Conservation (phyloP, 1,140 invertebrate species). For the Heterodera schachtii region DNA sequence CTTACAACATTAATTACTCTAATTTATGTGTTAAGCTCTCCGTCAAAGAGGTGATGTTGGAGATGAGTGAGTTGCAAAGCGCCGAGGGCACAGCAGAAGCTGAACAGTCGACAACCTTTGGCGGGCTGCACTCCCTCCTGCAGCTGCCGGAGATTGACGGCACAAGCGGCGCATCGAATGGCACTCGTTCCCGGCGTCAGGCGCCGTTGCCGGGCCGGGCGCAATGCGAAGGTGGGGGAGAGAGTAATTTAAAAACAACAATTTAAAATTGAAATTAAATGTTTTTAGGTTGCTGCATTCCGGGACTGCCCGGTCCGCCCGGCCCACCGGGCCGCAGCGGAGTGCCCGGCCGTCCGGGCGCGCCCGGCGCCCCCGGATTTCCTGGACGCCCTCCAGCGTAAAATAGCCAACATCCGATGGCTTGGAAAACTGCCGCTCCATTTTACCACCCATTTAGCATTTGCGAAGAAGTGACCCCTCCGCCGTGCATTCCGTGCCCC, state of each 20-base stretch:
- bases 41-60: constrained; percentile 64
- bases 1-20: too few species aligned
- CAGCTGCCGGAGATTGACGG: constrained; percentile 18
- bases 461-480: constrained; percentile 64
- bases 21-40: constrained; percentile 58
- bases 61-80: constrained; percentile 59
- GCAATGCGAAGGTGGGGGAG: constrained; percentile 47
- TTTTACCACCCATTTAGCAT: too few species aligned
- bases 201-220: constrained; percentile 9
- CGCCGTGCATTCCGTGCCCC: constrained; percentile 62
- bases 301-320: constrained; percentile 57
- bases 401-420: too few species aligned
- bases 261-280: not conserved
- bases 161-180: constrained; percentile 21
- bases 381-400: constrained; percentile 62
- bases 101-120: too few species aligned
- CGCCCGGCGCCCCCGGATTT: constrained; percentile 58
- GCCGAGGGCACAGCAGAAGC: not conserved
- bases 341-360: constrained; percentile 60
- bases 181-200: constrained; percentile 46
- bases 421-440: too few species aligned
- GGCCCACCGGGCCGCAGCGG: constrained; percentile 61
- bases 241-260: constrained; percentile 17
- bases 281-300: constrained; percentile 60
- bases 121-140: constrained; percentile 29